These are phyloP conservation scores for Coluber constrictor DNA, from an alignment of 2,797 vertebrate genomes.

Conservation along the genomic window DNA sequence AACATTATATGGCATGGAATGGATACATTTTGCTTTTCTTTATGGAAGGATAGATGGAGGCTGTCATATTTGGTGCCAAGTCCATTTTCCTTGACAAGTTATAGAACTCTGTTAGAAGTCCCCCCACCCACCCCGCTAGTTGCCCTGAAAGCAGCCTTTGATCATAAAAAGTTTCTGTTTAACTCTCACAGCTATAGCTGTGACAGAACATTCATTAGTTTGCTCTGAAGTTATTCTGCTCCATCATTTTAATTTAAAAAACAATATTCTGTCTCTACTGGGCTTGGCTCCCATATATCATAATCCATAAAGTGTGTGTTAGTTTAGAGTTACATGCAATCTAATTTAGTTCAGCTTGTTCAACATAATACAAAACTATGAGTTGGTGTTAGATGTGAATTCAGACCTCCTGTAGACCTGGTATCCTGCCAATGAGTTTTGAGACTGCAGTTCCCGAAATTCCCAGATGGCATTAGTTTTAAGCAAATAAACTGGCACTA, in stretches of 20 bases:
- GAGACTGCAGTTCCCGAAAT: not conserved
- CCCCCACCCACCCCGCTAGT: rapidly evolving
- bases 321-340: not conserved
- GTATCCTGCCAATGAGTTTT: not conserved
- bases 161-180: not conserved
- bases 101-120: not conserved
- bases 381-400: not conserved
- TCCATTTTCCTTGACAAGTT: not conserved
- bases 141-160: not conserved
- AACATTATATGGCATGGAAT: not conserved
- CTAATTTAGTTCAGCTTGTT: not conserved
- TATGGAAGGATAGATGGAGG: not conserved
- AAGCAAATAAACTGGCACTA: not conserved
- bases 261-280: not conserved
- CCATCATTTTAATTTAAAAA: not conserved
- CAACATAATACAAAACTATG: not conserved
- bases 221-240: not conserved
- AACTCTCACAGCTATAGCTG: not conserved
- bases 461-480: not conserved
- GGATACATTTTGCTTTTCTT: not conserved
- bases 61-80: not conserved
- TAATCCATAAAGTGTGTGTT: not conserved
- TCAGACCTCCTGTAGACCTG: not conserved
- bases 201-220: not conserved
- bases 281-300: not conserved